These are phyloP conservation scores for Alcedo atthis DNA, from an alignment of 2,797 vertebrate species.

Conservation along the genomic window DNA sequence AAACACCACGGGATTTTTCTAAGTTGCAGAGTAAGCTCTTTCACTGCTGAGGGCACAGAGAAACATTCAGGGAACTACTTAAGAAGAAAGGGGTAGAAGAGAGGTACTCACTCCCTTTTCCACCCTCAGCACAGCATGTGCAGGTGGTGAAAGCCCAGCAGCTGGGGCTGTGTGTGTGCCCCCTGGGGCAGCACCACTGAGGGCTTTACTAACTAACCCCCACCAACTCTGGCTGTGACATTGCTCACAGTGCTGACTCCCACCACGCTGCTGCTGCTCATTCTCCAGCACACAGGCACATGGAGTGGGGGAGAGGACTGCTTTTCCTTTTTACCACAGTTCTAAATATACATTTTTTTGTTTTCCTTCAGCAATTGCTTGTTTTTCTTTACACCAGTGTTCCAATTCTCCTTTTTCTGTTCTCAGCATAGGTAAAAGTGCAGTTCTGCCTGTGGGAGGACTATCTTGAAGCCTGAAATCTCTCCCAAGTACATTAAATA, in stretches of 20 bases:
- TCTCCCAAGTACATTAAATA: background rate
- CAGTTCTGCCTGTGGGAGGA: background rate
- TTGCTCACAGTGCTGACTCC: background rate
- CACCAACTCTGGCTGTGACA: background rate
- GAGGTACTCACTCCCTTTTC: background rate
- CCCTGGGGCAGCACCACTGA: background rate
- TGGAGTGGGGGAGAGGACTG: rapidly evolving
- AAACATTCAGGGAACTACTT: background rate
- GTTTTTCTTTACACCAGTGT: background rate
- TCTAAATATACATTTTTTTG: background rate
- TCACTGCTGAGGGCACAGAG: background rate
- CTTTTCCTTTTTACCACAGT: background rate
- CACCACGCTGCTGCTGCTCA: rapidly evolving
- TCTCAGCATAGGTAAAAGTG: background rate
- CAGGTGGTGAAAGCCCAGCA: background rate
- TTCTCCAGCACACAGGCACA: background rate
- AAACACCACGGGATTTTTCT: rapidly evolving
- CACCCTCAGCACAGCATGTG: rapidly evolving
- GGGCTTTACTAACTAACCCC: background rate
- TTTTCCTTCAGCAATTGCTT: background rate
- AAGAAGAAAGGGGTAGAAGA: background rate
- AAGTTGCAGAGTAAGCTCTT: background rate
- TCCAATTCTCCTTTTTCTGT: background rate
- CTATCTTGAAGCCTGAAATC: background rate
- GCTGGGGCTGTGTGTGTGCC: background rate